Evolutionary conservation across 64 coral and sea anemone species (phyloP), one percentile per base, ranked within the genome.

Genomic region (Montipora cactus): DNA sequence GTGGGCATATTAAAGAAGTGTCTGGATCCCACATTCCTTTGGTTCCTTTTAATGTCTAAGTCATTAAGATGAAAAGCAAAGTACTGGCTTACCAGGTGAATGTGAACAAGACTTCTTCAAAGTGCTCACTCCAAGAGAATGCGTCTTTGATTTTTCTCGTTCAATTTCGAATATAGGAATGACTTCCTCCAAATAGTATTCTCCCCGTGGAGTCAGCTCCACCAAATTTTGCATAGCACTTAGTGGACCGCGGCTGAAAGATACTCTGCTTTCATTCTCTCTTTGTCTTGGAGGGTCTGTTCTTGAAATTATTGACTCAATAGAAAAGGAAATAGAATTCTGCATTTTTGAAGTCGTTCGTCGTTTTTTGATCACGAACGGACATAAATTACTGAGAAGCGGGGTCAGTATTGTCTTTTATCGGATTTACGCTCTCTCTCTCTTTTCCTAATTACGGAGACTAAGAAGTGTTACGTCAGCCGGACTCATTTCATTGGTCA

Each of bases 301-400:
- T 87, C 95, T 90, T 8, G 92, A 84, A 74, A 96, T 96, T 44
- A 96, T 96, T 19, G 95, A 96, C 69, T 94, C 95, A 28, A 96
- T 96, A 16, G 92, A 96, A 55, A 96, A 96, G 77, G 95, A 96
- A 74, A 96, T 87, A 18, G 80, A 81, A 74, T 92, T 92, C 71
- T 92, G 90, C 90, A 92, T 92, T 23, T 19, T 85, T 77, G 91
- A 87, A 87, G 83, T 83, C 89, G 91, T 73, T 78, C 88, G 22
- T 84, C 80, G 92, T 49, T 46, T 45, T 14, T 5, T 77, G 57
- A 19, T 53, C 47, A 87, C 79, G 80, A 87, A 59, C 44, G 49
- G 45, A 13, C 77, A 74, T 62, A 49, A 79, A 23, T 81, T 81
- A 91, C n/a, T 55, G 80, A 75, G 48, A 76, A 69, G 71, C 57